Evolutionary conservation across 35 echinoderm and acorn worm species (phyloP), one percentile per base, ranked within the genome.

Genomic region (Diadema setosum): DNA sequence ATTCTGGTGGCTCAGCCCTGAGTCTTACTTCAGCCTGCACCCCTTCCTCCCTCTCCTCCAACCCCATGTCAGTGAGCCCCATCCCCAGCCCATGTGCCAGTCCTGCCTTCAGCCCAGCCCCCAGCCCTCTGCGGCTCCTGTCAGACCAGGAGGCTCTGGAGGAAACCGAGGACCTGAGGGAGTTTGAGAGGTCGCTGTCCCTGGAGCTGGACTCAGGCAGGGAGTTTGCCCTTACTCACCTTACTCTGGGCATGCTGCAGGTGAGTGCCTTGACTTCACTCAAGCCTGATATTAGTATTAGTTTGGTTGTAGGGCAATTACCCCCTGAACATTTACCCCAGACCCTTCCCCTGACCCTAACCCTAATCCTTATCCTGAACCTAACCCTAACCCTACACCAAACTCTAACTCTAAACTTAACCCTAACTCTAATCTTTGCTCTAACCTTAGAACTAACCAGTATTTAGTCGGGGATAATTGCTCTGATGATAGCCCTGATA

Each of bases 231-330:
- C 50, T 99, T 3, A 99, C 96, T 11, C 96, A 94, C 57, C 52
- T 99, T 18, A 99, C 96, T 12, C 58, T 99, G 20, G 55, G 82
- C 3, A 99, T 99, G 96, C 67, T 99, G 25, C 21, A 99, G 96
- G 96, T 99, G 88, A 20, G 43, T 81, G 1, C 2, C 23, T 65
- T 3, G n/a, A 59, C 56, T 59, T 59, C 16, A 17, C 29, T 1
- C 5, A 59, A 23, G 56, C 29, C 56, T 59, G 15, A 5, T 1
- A 5, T 5, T 59, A 59, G 56, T 81, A 40, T 0, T 42, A 31
- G 12, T 14, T 57, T n/a, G n/a, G n/a, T n/a, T n/a, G n/a, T n/a
- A n/a, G n/a, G n/a, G n/a, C n/a, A n/a, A n/a, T n/a, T n/a, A n/a
- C n/a, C n/a, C n/a, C n/a, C n/a, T n/a, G n/a, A n/a, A n/a, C n/a